These are phyloP conservation scores for Spodoptera littoralis DNA, from an alignment of 2,888 invertebrate species.

Conservation along the genomic window DNA sequence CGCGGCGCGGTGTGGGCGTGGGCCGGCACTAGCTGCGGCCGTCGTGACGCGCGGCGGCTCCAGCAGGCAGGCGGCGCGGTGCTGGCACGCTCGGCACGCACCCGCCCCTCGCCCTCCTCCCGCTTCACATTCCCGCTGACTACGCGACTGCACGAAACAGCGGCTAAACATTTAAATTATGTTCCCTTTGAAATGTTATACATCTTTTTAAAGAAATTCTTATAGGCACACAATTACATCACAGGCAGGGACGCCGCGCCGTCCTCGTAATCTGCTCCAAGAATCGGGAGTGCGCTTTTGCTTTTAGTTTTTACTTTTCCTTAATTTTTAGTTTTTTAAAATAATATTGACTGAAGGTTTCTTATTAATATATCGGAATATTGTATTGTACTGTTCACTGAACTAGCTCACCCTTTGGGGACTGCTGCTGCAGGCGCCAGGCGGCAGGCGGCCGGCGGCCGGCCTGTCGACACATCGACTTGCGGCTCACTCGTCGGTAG, in stretches of 20 bases:
- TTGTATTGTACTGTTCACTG: no score
- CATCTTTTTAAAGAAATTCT: constrained; percentile 54
- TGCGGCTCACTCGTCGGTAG: no score
- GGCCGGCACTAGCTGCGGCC: constrained; percentile 50
- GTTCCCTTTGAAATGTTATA: constrained; percentile 54
- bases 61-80: constrained; percentile 47
- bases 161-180: constrained; percentile 57
- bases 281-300: constrained; percentile 25
- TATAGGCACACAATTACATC: constrained; percentile 25
- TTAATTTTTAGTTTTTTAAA: no score
- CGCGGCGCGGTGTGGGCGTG: constrained; percentile 48
- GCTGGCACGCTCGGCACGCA: constrained; percentile 54
- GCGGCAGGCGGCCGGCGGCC: no score
- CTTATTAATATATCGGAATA: no score
- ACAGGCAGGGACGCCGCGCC: constrained; percentile 28
- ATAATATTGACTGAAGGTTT: no score
- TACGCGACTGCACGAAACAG: constrained; percentile 44
- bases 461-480: no score
- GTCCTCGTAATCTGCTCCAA: constrained; percentile 29
- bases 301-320: no score
- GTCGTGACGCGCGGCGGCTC: constrained; percentile 21
- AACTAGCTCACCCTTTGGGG: no score
- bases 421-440: no score
- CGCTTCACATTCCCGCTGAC: constrained; percentile 44
- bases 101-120: neutral